Conservation (phyloP, 2,888 invertebrate species). For the Nemotelus pantherinus region DNA sequence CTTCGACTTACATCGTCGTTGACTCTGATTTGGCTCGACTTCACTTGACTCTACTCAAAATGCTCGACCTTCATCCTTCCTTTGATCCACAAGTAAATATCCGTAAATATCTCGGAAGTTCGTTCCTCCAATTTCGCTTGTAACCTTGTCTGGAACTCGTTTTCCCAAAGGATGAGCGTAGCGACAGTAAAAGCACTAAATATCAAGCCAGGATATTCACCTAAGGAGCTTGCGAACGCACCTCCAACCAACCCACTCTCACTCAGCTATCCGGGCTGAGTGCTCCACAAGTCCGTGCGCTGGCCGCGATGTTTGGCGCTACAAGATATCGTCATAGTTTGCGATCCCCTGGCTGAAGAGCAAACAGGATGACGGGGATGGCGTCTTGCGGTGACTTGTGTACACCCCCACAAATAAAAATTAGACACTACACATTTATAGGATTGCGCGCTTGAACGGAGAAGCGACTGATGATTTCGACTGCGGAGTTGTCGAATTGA, state of each 20-base stretch:
- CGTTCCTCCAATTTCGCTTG: slow-evolving; percentile 42
- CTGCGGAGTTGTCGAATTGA: slow-evolving; percentile 9
- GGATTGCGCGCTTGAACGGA: slow-evolving; percentile 45
- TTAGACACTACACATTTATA: slow-evolving; percentile 42
- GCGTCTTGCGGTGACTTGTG: slow-evolving; percentile 46
- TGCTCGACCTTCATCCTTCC: slow-evolving; percentile 43
- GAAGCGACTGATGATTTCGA: slow-evolving; percentile 17
- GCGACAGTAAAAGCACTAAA: background rate
- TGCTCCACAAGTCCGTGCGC: slow-evolving; percentile 2
- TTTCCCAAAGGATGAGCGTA: slow-evolving; percentile 36
- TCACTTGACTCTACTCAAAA: slow-evolving; percentile 32
- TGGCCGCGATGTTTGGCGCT: slow-evolving; percentile 13
- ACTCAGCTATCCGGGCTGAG: background rate
- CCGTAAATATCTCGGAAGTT: slow-evolving; percentile 45
- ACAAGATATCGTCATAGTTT: slow-evolving; percentile 28
- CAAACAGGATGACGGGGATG: slow-evolving; percentile 34
- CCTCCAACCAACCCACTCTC: background rate
- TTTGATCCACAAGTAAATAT: slow-evolving; percentile 44
- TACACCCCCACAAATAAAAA: slow-evolving; percentile 45
- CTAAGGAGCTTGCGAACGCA: slow-evolving; percentile 19
- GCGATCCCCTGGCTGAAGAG: slow-evolving; percentile 46
- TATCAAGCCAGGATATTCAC: slow-evolving; percentile 18
- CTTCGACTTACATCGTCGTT: slow-evolving; percentile 25
- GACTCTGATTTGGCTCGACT: slow-evolving; percentile 22
- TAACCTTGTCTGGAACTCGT: slow-evolving; percentile 41